Percentiles rank a stretch among this genome's conserved stretches.
These are phyloP conservation scores for Caenorhabditis angaria DNA, from an alignment of 2,888 invertebrate species.

Conservation along the genomic window DNA sequence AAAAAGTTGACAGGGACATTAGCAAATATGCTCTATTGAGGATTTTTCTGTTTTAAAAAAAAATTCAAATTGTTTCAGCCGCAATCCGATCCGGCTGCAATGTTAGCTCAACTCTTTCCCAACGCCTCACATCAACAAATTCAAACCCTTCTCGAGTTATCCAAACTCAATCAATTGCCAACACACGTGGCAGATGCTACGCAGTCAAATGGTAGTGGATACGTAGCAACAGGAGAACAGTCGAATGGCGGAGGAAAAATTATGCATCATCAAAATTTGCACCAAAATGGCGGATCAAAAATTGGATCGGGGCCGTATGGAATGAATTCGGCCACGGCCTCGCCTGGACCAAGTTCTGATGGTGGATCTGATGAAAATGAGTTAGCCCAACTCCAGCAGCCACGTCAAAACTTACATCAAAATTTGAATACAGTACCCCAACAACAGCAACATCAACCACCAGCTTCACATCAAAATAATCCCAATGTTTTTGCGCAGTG, in stretches of 20 bases:
- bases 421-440: too few relatives aligned
- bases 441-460: slow-evolving; percentile 9
- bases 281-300: too few relatives aligned
- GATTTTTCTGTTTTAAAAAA: background rate
- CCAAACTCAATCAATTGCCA: slow-evolving; percentile 41
- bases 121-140: slow-evolving; percentile 41
- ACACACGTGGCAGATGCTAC: slow-evolving; percentile 12
- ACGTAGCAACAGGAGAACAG: background rate
- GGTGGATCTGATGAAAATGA: slow-evolving; percentile 16
- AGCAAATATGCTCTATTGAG: background rate
- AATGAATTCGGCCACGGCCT: slow-evolving; percentile 27
- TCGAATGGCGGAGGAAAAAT: slow-evolving; percentile 44
- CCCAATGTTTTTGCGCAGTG: slow-evolving; percentile 27
- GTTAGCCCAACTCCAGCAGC: background rate
- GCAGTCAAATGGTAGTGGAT: slow-evolving; percentile 13
- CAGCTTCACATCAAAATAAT: slow-evolving; percentile 6
- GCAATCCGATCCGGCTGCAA: slow-evolving; percentile 21
- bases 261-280: too few relatives aligned
- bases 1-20: too few relatives aligned
- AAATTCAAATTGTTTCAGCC: background rate
- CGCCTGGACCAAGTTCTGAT: slow-evolving; percentile 52
- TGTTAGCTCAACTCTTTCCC: slow-evolving; percentile 40
- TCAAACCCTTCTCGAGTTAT: slow-evolving; percentile 36
- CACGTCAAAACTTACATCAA: too few relatives aligned
- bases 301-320: background rate